A percentile compares a stretch with the other conserved stretches of the same genome.
These are phyloP conservation scores for Sigmodon hispidus DNA, from an alignment of 2,113 vertebrate species.

Conservation along the genomic window DNA sequence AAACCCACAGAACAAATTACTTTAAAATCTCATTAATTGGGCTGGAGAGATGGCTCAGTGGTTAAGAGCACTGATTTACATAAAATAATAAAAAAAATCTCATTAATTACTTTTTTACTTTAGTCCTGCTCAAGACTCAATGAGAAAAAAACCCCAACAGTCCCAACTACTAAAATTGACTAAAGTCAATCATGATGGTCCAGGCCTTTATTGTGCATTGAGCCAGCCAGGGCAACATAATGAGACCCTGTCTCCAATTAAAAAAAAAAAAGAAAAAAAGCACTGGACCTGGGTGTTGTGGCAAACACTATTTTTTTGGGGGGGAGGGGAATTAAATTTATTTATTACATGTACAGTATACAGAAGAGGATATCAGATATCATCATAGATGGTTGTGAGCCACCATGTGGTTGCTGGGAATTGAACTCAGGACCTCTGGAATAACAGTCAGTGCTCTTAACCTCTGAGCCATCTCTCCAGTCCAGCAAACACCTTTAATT, in stretches of 20 bases:
- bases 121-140: not conserved
- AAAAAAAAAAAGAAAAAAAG: not conserved
- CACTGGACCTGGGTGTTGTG: not conserved
- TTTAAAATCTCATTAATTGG: conserved; percentile 17
- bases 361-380: no score
- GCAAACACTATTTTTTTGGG: no score
- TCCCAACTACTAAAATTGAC: not conserved
- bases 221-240: not conserved
- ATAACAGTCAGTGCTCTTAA: no score
- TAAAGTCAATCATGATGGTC: not conserved
- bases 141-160: not conserved
- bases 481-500: not conserved
- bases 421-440: no score
- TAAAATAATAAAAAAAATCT: no score
- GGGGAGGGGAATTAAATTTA: no score
- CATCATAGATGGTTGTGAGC: no score
- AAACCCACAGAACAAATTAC: conserved; percentile 16
- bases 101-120: not conserved
- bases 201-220: not conserved
- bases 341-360: no score
- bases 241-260: not conserved
- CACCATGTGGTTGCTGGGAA: no score
- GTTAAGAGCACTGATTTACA: no score
- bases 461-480: no score
- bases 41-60: no score